Conservation (phyloP, 2,113 vertebrate genomes). For the Aythya baeri region DNA sequence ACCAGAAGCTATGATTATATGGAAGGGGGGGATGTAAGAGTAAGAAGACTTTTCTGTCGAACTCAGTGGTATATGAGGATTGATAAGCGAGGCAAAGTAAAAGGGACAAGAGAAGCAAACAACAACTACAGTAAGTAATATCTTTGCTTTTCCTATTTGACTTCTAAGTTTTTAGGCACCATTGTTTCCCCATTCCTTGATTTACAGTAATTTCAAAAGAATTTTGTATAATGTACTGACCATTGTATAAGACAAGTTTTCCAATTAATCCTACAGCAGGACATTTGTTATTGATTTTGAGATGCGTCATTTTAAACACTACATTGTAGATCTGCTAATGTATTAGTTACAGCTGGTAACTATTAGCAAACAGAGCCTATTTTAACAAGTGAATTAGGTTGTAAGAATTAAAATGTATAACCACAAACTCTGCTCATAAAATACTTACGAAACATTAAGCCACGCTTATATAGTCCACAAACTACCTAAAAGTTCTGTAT, state of each 20-base stretch:
- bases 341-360: constrained; percentile 66
- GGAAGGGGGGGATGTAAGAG: constrained; percentile 97
- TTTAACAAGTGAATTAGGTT: constrained; percentile 73
- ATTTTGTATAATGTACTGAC: neutral
- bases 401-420: constrained; percentile 50
- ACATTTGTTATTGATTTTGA: constrained; percentile 72
- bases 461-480: neutral
- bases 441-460: constrained; percentile 37
- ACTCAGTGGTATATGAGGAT: constrained; percentile 98
- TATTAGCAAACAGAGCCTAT: constrained; percentile 67
- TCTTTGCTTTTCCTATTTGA: neutral
- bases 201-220: neutral
- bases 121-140: constrained; percentile 95
- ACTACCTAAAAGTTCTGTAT: constrained; percentile 12
- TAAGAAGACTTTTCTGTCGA: constrained; percentile 95
- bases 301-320: constrained; percentile 67
- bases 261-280: constrained; percentile 28
- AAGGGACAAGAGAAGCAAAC: constrained; percentile 92
- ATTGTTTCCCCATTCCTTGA: neutral
- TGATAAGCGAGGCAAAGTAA: constrained; percentile 93
- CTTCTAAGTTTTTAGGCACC: neutral
- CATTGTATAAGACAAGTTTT: neutral
- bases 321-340: constrained; percentile 63
- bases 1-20: constrained; percentile 99
- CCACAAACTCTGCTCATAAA: constrained; percentile 52